Conservation (phyloP, 53 echinoderm and acorn worm genomes). For the Stichopus horrens region DNA sequence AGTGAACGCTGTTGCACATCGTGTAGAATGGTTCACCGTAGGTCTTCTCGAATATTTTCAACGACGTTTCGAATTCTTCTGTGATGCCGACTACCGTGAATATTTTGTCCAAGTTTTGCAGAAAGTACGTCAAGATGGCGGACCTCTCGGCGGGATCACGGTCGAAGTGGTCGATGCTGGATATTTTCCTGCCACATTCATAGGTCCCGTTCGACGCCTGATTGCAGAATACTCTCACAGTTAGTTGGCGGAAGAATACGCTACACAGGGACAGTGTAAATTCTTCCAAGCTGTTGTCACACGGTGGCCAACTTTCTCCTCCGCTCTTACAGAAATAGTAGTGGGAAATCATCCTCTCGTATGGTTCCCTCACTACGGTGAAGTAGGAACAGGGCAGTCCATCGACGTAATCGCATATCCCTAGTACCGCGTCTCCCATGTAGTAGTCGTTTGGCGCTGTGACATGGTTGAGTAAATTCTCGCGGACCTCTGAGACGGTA, state of each 20-base stretch:
- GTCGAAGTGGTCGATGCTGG: neutral
- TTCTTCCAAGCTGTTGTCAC: conserved; percentile 25
- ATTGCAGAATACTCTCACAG: neutral
- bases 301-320: conserved; percentile 18
- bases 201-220: neutral
- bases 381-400: conserved; percentile 11
- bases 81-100: conserved; percentile 18
- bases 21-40: conserved; percentile 22
- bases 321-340: conserved; percentile 28
- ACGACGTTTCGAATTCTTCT: conserved; percentile 18
- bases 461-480: conserved; percentile 2
- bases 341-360: conserved; percentile 2
- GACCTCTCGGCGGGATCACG: neutral
- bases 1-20: neutral
- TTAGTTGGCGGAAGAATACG: conserved; percentile 32
- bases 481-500: neutral
- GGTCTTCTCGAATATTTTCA: conserved; percentile 3
- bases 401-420: conserved; percentile 17
- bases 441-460: conserved; percentile 4
- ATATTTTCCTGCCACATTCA: neutral
- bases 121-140: neutral
- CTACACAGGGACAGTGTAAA: conserved; percentile 27
- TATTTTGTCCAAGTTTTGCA: conserved; percentile 20
- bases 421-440: conserved; percentile 31
- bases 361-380: conserved; percentile 15